phyloP scores from a whole-genome alignment of 1,140 invertebrate species.

The Limonius californicus region DNA sequence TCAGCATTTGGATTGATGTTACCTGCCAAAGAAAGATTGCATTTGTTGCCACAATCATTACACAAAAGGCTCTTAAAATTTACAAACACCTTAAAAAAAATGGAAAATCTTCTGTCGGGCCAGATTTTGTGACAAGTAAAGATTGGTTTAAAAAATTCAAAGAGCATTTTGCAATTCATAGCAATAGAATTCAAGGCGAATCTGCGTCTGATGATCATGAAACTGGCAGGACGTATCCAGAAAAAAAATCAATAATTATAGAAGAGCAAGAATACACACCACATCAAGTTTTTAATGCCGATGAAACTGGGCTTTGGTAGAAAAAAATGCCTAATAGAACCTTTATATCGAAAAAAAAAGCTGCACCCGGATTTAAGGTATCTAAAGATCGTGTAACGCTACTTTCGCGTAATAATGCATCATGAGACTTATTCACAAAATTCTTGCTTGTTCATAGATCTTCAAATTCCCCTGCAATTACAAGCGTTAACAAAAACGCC shows the following conservation, averaged over 20 bases:
- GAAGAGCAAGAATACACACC: neutral
- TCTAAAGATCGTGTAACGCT: no score
- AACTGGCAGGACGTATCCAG: neutral
- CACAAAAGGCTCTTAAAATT: neutral
- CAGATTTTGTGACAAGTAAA: neutral
- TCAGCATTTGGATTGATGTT: no score
- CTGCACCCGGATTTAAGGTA: neutral
- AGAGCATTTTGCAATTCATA: no score
- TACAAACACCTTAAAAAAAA: neutral
- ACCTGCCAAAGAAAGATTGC: neutral
- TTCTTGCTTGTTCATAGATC: no score
- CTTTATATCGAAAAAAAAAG: no score
- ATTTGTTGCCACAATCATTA: neutral
- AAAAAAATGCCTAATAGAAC: no score
- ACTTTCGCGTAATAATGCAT: no score
- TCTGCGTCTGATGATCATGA: neutral
- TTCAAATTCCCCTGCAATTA: neutral
- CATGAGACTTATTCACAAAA: no score
- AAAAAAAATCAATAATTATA: neutral
- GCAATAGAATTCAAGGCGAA: neutral
- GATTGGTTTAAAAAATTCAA: no score
- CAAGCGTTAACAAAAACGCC: no score
- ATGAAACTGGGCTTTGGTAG: neutral
- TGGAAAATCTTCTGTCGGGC: no score
- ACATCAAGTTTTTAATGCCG: no score